Evolutionary conservation across 2,888 invertebrate species (phyloP), one percentile per base, ranked within the genome.

Genomic region (Entomobrya proxima): DNA sequence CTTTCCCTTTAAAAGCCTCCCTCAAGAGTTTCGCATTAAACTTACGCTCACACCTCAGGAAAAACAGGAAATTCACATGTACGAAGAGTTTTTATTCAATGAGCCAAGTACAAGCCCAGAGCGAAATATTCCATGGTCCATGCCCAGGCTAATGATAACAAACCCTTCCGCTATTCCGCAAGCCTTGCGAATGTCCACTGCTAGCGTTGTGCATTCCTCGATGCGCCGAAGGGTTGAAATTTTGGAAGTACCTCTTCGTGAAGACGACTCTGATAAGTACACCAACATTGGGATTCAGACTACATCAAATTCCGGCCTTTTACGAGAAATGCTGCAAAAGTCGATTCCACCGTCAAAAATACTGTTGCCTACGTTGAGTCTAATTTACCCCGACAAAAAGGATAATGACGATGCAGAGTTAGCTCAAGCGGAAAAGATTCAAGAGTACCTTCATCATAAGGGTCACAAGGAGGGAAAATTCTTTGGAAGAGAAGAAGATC

Each of bases 1-100:
- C 6, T 80, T 52, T 18, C 30, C 61, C 3, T 83, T 64, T 37
- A 52, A 80, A 37, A 15, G n/a, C 5, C 76, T 86, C 5, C 86
- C 86, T 3, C 79, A 50, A 30, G 84, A 86, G n/a, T 84, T 80
- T n/a, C 67, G 83, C 7, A 83, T 83, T 15, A 83, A 76, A 13
- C 55, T 83, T 6, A 21, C 35, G 4, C 27, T 83, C n/a, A 76
- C 76, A 1, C 76, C 76, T 30, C 64, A 67, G 9, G 83, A 83
- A 55, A 76, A 76, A 50, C 50, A 75, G 1, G 83, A 83, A 24
- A 55, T 83, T 37, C 35, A 76, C 2, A 83, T 67, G 50, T 83
- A 40, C 40, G 76, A 83, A 11, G 67, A 83, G n/a, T 83, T 83
- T 18, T 18, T 67, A 7, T 18, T 2, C 30, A 83, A 37, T 52